Base-by-base conservation (phyloP, 2,113 vertebrate species). In the Callithrix jacchus region DNA sequence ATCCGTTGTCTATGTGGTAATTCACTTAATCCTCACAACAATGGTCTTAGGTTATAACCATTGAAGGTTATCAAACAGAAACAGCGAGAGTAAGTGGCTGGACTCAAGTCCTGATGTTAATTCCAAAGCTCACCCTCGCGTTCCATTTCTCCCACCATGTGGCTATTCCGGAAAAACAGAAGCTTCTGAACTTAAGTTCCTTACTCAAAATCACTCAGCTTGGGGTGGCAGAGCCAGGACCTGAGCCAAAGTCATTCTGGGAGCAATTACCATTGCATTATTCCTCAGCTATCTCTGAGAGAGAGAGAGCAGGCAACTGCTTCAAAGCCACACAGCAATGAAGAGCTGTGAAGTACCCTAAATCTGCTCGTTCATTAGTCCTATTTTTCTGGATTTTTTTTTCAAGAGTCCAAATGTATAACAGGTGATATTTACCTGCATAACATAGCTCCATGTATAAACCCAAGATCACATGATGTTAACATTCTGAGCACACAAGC, bases 241-340 rank as follows among this genome's bases (percentile, higher is more conserved):
- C n/a, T 9, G 37, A 95, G 1, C 23, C 91, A 5, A 47, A 64
- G 9, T 58, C 86, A 61, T 54, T 64, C 71, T 37, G 16, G 40
- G 66, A 2, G 2, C 27, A 42, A 4, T 16, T 40, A 17, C 18
- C 5, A 6, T 17, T 52, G n/a, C 30, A 2, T 10, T 40, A 37
- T 42, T 30, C 54, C 35, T 40, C 10, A 1, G 30, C 56, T 58
- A 0, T 5, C 18, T 35, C 68, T 87, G 68, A 87, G 93, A 92
- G 61, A 90, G 61, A 95, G 61, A 95, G 45, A 40, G 80, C 87
- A 47, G 27, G 81, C 47, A 73, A 20, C 58, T 32, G 16, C 17
- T 54, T 35, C n/a, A n/a, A 79, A 80, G 81, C n/a, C 80, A 54
- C 70, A 40, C 61, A 89, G 90, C 84, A 92, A 1, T 25, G 12